phyloP scores from a whole-genome alignment of 2,797 vertebrate species.

The Pempheris klunzingeri region DNA sequence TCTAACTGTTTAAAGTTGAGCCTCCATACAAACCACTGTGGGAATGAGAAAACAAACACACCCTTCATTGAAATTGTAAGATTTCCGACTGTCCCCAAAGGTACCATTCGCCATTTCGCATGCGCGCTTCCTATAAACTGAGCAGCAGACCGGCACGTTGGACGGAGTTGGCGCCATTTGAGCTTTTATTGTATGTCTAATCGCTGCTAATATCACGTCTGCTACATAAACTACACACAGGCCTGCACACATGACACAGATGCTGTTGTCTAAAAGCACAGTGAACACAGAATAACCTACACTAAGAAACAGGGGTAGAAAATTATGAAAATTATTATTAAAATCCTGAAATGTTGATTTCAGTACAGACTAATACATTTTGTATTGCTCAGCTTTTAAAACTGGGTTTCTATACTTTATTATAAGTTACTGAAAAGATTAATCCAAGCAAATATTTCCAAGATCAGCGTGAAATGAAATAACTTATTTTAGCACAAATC shows the following conservation, averaged over 20 bases:
- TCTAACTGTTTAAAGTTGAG: not conserved
- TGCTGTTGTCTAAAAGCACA: too few species aligned
- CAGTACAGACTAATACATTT: not conserved
- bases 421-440: not conserved
- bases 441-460: not conserved
- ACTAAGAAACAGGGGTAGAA: too few species aligned
- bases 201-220: not conserved
- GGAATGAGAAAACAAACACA: too few species aligned
- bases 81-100: constrained; percentile 33
- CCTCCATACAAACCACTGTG: not conserved
- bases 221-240: not conserved
- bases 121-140: constrained; percentile 61
- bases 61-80: accelerated
- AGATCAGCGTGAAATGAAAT: not conserved
- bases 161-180: constrained; percentile 76
- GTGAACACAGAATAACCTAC: not conserved
- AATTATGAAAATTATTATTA: too few species aligned
- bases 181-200: constrained; percentile 39
- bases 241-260: not conserved
- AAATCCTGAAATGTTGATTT: not conserved
- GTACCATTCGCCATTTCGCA: constrained; percentile 79
- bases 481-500: not conserved
- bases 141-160: constrained; percentile 44
- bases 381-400: not conserved
- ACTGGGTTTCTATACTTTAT: not conserved